Base-by-base conservation (phyloP, 1,140 invertebrate species). In the Eupristina koningsbergeri region DNA sequence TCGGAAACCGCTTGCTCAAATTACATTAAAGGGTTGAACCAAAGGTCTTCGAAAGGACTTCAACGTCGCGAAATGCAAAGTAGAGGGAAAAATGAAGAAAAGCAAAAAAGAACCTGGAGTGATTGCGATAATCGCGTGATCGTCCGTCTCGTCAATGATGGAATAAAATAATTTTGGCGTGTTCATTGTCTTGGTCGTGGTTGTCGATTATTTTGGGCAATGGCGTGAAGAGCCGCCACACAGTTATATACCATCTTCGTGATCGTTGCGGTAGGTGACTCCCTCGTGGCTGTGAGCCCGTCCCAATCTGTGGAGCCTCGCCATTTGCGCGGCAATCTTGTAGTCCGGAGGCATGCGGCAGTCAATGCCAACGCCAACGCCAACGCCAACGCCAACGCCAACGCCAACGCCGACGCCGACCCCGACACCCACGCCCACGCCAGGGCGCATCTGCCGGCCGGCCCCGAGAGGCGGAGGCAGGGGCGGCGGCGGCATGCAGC, bases 201-300 rank as follows among this genome's bases (percentile, higher is more conserved):
- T 29, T 17, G 41, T 74, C 9, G 11, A 11, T 17, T n/a, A n/a
- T 34, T 31, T 36, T 17, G 74, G 74, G 47, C 50, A 36, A 58
- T 5, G 29, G n/a, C 73, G 73, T 47, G 41, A 7, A 5, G 19
- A 31, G 31, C 2, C 3, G n/a, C 74, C 19, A 31, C 50, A 34
- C 31, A 50, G 94, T 94, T 93, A 90, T 95, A 96, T 96, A 96
- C 91, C 95, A 96, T 94, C 95, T 90, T 95, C 94, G 88, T 94
- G 91, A 86, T 92, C 91, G 86, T 90, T 94, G 77, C 93, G 92
- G 81, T 95, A 94, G 69, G 96, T 96, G 85, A 96, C 96, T 85
- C 96, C 96, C 91, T 97, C 96, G 89, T 97, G 96, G 83, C 96
- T 96, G 93, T 97, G 96, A n/a, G 96, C 96, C 88, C 96, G 93